Evolutionary conservation across 2,113 vertebrate genomes (phyloP).

Genomic region (Hiodon alosoides): DNA sequence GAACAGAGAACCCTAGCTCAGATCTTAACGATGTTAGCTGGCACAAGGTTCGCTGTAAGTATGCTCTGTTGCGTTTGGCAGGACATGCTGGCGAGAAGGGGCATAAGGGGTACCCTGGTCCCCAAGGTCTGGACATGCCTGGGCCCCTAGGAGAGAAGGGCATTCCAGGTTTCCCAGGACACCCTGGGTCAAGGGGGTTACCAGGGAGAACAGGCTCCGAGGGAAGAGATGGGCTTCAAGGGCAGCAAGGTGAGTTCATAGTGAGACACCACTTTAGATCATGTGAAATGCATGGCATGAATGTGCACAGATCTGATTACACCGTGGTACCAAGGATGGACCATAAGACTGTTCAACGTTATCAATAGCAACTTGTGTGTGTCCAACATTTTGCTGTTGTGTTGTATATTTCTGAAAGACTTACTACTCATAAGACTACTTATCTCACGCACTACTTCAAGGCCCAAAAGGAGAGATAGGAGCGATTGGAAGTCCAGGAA

Average conservation of each 20-base stretch:
- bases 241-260: constrained; percentile 67
- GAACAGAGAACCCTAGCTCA: no score
- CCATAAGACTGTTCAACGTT: no score
- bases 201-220: constrained; percentile 67
- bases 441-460: constrained; percentile 40
- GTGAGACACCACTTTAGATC: neutral
- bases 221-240: constrained; percentile 75
- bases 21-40: neutral
- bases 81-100: constrained; percentile 74
- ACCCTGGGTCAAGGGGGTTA: constrained; percentile 68
- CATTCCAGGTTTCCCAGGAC: constrained; percentile 69
- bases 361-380: no score
- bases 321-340: neutral
- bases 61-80: constrained; percentile 26
- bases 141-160: constrained; percentile 90
- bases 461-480: constrained; percentile 94
- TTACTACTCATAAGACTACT: neutral
- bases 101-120: constrained; percentile 78
- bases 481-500: constrained; percentile 82
- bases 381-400: no score
- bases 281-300: neutral
- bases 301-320: neutral
- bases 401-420: neutral
- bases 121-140: constrained; percentile 81
- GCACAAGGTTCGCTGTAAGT: neutral